Percentiles rank a stretch among this genome's conserved stretches.
Conservation (phyloP, 1,140 invertebrate species). For the Teleogryllus occipitalis region DNA sequence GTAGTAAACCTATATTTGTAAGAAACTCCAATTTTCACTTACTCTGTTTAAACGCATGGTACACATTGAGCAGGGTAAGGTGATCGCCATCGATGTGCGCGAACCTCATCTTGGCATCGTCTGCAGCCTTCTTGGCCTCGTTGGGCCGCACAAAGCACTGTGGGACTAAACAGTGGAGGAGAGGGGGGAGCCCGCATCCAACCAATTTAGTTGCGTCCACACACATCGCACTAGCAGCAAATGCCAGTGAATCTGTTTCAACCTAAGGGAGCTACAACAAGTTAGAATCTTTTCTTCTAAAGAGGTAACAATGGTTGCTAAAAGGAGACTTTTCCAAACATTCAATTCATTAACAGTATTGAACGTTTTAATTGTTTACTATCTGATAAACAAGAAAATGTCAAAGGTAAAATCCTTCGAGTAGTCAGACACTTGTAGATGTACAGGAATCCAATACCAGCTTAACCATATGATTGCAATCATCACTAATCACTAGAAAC, state of each 20-base stretch:
- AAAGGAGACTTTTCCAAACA: no score
- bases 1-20: conserved; percentile 9
- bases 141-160: conserved; percentile 99
- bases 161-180: conserved; percentile 70
- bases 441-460: background rate
- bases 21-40: conserved; percentile 42
- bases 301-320: no score
- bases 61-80: conserved; percentile 86
- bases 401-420: background rate
- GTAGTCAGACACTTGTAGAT: background rate
- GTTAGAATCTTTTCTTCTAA: conserved; percentile 29
- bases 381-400: background rate
- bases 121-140: conserved; percentile 97
- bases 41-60: conserved; percentile 99
- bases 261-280: conserved; percentile 42
- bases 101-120: conserved; percentile 98
- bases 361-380: background rate
- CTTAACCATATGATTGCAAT: background rate
- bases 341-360: background rate
- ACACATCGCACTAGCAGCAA: conserved; percentile 17
- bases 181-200: conserved; percentile 42
- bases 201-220: conserved; percentile 43
- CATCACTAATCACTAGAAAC: background rate
- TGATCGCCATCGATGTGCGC: conserved; percentile 99
- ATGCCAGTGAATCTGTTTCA: conserved; percentile 24